Conservation (phyloP, 2,113 vertebrate species). For the Probosciger aterrimus region DNA sequence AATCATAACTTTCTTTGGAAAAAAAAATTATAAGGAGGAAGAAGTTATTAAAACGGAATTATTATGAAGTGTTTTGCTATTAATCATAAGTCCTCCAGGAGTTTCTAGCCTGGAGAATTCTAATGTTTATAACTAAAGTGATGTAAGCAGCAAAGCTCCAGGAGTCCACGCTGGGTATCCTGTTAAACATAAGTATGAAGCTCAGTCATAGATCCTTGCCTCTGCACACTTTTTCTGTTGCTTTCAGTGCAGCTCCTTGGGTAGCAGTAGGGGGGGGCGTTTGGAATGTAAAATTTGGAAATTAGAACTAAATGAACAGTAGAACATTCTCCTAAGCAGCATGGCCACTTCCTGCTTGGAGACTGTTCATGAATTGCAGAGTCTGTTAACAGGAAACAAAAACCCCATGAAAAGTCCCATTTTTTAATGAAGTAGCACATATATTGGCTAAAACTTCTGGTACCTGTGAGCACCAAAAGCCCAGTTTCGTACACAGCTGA, state of each 20-base stretch:
- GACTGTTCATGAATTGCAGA: background rate
- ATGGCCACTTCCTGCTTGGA: background rate
- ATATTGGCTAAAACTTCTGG: background rate
- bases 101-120: background rate
- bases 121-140: background rate
- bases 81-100: background rate
- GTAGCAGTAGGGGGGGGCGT: background rate
- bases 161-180: background rate
- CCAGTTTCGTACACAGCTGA: background rate
- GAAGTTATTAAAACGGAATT: background rate
- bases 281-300: background rate
- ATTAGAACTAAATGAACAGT: background rate
- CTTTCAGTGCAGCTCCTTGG: background rate
- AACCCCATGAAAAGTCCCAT: rapidly evolving
- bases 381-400: background rate
- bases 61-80: background rate
- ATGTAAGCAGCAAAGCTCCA: background rate
- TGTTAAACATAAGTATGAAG: background rate
- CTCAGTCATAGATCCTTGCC: background rate
- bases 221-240: background rate
- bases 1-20: background rate
- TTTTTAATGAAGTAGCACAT: background rate
- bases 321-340: background rate
- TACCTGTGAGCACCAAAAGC: background rate
- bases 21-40: background rate